A percentile compares a stretch with the other conserved stretches of the same genome.
Conservation (phyloP, 2,888 invertebrate genomes). For the Hetaerina titia region DNA sequence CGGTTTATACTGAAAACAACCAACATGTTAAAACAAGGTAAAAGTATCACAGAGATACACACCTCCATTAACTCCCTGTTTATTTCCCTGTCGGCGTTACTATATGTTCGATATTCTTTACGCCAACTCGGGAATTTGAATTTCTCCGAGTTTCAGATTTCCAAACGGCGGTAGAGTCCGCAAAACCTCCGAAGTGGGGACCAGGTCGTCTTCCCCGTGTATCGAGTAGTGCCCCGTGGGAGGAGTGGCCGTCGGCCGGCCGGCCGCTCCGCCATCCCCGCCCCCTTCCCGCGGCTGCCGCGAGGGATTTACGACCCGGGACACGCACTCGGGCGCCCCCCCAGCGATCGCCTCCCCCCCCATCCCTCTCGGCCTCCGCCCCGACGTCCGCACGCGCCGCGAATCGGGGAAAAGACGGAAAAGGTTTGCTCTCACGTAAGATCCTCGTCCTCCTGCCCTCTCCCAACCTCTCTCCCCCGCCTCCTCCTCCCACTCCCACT, state of each 20-base stretch:
- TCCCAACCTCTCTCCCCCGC: neutral
- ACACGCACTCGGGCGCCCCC: conserved; percentile 25
- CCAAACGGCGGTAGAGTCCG: no score
- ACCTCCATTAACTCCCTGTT: no score
- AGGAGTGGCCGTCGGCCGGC: neutral
- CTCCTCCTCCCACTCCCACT: neutral
- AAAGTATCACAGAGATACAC: no score
- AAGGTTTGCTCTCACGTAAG: neutral
- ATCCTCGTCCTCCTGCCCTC: neutral
- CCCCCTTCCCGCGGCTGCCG: neutral
- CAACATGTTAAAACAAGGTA: no score
- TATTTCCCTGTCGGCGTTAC: no score
- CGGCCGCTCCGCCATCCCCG: neutral
- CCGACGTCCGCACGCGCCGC: conserved; percentile 14
- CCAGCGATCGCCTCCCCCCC: neutral
- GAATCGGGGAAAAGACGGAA: neutral
- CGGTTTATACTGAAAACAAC: no score
- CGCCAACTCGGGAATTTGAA: no score
- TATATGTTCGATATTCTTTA: no score
- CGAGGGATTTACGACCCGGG: conserved; percentile 36
- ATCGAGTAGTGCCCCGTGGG: no score
- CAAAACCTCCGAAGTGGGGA: no score
- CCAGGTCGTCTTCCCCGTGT: no score
- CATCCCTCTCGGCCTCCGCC: neutral
- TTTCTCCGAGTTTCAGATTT: no score